Conservation (phyloP, 1,140 invertebrate species). For the Orchestia grillus region DNA sequence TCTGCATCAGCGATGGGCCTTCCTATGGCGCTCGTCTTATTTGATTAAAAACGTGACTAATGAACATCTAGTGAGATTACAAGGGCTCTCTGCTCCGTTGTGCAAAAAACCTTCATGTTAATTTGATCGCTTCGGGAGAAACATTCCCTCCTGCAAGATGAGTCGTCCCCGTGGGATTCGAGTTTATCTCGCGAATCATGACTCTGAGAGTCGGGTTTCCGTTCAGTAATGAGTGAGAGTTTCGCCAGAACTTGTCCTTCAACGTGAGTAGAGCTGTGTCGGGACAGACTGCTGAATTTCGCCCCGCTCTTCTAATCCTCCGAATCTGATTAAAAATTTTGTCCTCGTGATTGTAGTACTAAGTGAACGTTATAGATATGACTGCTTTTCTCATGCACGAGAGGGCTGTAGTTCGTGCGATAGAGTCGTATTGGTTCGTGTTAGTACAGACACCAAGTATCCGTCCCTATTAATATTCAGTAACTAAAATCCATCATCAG, state of each 20-base stretch:
- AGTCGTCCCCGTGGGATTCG: neutral
- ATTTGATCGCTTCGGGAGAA: neutral
- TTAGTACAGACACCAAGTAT: no score
- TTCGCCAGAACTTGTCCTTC: neutral
- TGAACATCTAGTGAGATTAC: conserved; percentile 1
- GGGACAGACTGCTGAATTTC: neutral
- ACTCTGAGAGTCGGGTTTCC: neutral
- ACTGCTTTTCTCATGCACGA: no score
- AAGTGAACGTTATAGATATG: neutral
- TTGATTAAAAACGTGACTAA: conserved; percentile 34
- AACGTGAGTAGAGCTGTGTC: neutral
- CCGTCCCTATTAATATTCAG: no score
- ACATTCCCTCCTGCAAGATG: neutral
- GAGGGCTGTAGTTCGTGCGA: no score
- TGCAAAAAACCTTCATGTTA: neutral
- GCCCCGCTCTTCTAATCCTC: no score
- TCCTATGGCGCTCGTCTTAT: neutral
- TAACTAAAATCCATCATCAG: no score
- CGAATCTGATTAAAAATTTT: neutral
- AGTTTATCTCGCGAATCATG: neutral
- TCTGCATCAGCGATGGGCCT: neutral
- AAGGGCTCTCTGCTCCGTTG: neutral
- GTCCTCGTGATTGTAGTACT: neutral
- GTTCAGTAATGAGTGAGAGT: neutral
- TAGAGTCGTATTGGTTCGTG: no score